Conservation (phyloP, 2,888 invertebrate genomes). For the Argyresthia goedartella region DNA sequence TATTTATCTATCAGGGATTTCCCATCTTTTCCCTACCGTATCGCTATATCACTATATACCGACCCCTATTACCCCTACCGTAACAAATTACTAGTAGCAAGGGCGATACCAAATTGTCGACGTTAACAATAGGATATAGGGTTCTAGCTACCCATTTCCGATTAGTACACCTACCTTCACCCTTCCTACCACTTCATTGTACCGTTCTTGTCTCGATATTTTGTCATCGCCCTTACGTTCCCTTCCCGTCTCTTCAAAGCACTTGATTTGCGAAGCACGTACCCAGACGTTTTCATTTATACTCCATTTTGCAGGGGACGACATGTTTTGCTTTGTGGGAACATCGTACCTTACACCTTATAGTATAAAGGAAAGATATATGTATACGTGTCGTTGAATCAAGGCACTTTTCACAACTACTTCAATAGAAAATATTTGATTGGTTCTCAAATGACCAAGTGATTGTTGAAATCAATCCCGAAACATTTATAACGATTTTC, state of each 20-base stretch:
- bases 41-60: not conserved
- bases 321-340: conserved; percentile 52
- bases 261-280: conserved; percentile 69
- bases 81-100: too few relatives aligned
- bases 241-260: conserved; percentile 57
- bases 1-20: too few relatives aligned
- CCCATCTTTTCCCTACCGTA: too few relatives aligned
- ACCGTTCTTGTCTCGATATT: conserved; percentile 64
- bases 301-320: conserved; percentile 16
- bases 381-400: too few relatives aligned
- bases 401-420: too few relatives aligned
- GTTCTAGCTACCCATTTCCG: conserved; percentile 36
- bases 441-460: too few relatives aligned
- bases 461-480: too few relatives aligned
- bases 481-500: too few relatives aligned
- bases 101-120: too few relatives aligned
- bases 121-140: not conserved
- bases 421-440: too few relatives aligned
- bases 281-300: conserved; percentile 34
- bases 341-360: conserved; percentile 17
- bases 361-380: not conserved
- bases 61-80: not conserved
- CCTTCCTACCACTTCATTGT: conserved; percentile 44
- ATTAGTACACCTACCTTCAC: conserved; percentile 55
- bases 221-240: conserved; percentile 41